Evolutionary conservation across 2,113 vertebrate genomes (phyloP).

Genomic region (Phodopus roborovskii): DNA sequence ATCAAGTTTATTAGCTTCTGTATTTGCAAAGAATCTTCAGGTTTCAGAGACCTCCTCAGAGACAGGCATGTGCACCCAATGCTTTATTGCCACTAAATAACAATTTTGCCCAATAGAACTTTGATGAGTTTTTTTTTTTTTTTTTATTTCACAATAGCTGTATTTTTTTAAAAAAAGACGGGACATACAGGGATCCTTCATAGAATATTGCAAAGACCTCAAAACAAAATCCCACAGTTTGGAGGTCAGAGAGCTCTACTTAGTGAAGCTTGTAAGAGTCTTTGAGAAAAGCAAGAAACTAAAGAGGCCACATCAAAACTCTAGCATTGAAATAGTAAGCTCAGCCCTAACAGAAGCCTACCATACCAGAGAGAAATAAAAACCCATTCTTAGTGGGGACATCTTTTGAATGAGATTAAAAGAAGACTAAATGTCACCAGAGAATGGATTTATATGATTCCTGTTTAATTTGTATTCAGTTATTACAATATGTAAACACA

Average conservation of each 20-base stretch:
- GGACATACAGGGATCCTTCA: neutral
- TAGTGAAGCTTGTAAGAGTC: neutral
- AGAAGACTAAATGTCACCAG: neutral
- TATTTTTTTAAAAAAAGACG: constrained; percentile 21
- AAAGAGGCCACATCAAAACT: neutral
- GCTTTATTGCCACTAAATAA: neutral
- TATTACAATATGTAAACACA: constrained; percentile 17
- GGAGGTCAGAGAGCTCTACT: neutral
- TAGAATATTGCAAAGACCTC: constrained; percentile 11
- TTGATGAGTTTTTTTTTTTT: neutral
- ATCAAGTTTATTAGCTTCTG: neutral
- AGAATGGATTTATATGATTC: neutral
- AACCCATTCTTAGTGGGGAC: neutral
- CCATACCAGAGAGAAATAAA: neutral
- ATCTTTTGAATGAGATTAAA: constrained; percentile 22
- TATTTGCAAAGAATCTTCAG: neutral
- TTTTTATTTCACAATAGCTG: neutral
- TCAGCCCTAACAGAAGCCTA: neutral
- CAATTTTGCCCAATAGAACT: neutral
- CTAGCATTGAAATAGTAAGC: neutral
- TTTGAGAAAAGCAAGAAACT: neutral
- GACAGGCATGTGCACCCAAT: neutral
- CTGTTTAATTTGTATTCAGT: neutral
- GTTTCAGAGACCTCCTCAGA: neutral
- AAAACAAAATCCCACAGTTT: neutral